Percentiles rank a stretch among this genome's conserved stretches.
These are phyloP conservation scores for Brachyhypopomus occidentalis DNA, from an alignment of 2,113 vertebrate genomes.

Conservation along the genomic window DNA sequence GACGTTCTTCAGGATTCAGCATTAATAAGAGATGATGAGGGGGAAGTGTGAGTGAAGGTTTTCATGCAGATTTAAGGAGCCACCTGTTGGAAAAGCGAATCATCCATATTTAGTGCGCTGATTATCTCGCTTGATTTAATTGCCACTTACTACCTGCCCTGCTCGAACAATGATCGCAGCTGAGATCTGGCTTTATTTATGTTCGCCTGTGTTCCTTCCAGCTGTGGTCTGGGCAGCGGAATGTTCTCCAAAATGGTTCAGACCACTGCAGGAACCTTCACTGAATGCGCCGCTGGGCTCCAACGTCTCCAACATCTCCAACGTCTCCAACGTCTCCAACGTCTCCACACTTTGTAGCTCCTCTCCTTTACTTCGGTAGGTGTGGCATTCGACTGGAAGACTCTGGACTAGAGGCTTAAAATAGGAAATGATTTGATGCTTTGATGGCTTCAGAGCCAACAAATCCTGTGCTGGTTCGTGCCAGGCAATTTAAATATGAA, in stretches of 20 bases:
- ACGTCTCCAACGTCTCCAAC: no score
- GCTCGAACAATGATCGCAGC: slow-evolving; percentile 29
- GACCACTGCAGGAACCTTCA: not conserved
- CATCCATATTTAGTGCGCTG: not conserved
- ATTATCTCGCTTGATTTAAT: slow-evolving; percentile 24
- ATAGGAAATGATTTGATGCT: slow-evolving; percentile 19
- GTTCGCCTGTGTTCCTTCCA: not conserved
- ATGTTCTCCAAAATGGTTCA: not conserved
- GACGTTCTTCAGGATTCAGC: no score
- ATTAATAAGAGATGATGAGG: not conserved
- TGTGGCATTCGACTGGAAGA: not conserved
- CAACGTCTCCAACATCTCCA: not conserved
- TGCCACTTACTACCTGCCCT: slow-evolving; percentile 12
- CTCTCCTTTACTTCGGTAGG: not conserved
- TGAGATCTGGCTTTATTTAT: slow-evolving; percentile 34
- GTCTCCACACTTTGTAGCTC: not conserved
- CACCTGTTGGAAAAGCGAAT: slow-evolving; percentile 44
- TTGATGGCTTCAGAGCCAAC: not conserved
- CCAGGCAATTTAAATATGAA: slow-evolving; percentile 59
- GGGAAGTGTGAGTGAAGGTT: slow-evolving; percentile 8
- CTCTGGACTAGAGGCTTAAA: not conserved
- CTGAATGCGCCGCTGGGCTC: not conserved
- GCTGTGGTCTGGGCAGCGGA: not conserved
- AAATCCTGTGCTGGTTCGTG: not conserved
- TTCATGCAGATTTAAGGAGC: not conserved